Evolutionary conservation across 2,797 vertebrate species (phyloP).

Genomic region (Trematomus bernacchii): DNA sequence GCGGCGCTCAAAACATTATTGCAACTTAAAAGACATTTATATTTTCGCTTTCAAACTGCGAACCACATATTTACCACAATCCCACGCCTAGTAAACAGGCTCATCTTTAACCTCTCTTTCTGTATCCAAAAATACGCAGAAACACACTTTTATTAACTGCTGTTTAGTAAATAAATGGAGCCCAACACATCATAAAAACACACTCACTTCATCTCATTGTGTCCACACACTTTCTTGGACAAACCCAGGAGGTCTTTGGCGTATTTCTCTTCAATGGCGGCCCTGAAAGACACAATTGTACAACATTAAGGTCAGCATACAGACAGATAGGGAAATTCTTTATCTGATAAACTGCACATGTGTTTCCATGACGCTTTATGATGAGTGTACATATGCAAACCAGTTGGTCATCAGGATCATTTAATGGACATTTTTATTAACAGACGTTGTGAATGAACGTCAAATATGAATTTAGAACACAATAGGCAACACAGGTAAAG

Average conservation of each 20-base stretch:
- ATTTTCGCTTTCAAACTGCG: slow-evolving; percentile 7
- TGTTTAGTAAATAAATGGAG: too few species aligned
- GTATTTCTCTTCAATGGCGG: slow-evolving; percentile 93
- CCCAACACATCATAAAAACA: too few species aligned
- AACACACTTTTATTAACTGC: too few species aligned
- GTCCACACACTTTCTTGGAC: slow-evolving; percentile 94
- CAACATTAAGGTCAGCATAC: too few species aligned
- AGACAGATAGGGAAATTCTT: slow-evolving; percentile 7
- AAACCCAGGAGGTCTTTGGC: slow-evolving; percentile 94
- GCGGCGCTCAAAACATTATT: not conserved
- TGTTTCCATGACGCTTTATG: not conserved
- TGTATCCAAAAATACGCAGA: not conserved
- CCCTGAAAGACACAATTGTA: slow-evolving; percentile 78
- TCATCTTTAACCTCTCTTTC: not conserved
- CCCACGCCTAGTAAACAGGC: not conserved
- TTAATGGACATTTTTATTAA: not conserved
- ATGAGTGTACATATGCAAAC: not conserved
- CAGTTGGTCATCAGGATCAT: not conserved
- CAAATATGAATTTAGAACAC: not conserved
- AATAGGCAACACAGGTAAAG: too few species aligned
- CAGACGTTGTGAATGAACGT: not conserved
- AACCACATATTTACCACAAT: not conserved
- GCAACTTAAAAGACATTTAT: not conserved
- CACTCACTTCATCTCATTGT: slow-evolving; percentile 95
- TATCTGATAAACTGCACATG: not conserved